A percentile compares a stretch with the other conserved stretches of the same genome.
These are phyloP conservation scores for Marasmarcha lunaedactyla DNA, from an alignment of 2,888 invertebrate species.

Conservation along the genomic window DNA sequence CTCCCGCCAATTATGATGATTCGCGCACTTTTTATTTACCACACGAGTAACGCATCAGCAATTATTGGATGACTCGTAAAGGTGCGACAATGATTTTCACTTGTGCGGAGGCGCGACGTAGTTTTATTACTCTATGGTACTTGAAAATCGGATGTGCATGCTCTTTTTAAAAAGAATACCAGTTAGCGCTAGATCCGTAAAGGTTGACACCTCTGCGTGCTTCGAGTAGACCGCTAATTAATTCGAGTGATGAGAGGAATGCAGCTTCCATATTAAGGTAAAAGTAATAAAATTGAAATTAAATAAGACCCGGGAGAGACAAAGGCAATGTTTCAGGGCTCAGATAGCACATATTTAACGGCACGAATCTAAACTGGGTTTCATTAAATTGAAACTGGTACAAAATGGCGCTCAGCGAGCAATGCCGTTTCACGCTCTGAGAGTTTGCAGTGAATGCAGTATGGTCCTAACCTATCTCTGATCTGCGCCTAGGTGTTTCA, in stretches of 20 bases:
- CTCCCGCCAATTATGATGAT: conserved; percentile 63
- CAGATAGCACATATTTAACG: conserved; percentile 28
- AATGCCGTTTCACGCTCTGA: conserved; percentile 47
- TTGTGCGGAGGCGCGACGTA: conserved; percentile 21
- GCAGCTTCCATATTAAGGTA: too few species aligned
- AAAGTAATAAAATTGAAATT: too few species aligned
- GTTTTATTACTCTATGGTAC: conserved; percentile 2
- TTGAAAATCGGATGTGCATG: background rate
- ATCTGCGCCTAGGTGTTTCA: conserved; percentile 16
- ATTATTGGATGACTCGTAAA: conserved; percentile 58
- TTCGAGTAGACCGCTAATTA: background rate
- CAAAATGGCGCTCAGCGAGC: conserved; percentile 43
- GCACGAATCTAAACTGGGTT: conserved; percentile 32
- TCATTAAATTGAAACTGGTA: conserved; percentile 49
- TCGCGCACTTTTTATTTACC: conserved; percentile 55
- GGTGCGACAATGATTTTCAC: conserved; percentile 29
- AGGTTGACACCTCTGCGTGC: conserved; percentile 14
- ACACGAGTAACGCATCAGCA: conserved; percentile 52
- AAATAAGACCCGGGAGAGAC: too few species aligned
- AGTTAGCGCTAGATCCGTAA: conserved; percentile 7
- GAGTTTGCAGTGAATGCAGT: conserved; percentile 39
- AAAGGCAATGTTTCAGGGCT: background rate
- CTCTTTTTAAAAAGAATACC: background rate
- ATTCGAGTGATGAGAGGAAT: too few species aligned
- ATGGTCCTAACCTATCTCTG: conserved; percentile 40